Conservation (phyloP, 2,797 vertebrate genomes). For the Anguilla megastoma region DNA sequence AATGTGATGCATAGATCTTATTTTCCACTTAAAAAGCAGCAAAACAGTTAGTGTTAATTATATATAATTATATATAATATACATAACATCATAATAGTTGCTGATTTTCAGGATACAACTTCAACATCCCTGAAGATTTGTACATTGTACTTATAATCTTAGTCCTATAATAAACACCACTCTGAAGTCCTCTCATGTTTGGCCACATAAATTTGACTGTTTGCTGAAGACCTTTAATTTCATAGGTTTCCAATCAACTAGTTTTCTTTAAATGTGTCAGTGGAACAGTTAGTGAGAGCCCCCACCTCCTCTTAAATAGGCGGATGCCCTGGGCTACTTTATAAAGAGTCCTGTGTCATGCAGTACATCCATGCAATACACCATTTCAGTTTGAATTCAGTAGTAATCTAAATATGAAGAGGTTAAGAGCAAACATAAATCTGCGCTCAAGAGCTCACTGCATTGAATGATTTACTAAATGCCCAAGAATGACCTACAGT, state of each 20-base stretch:
- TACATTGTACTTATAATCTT: neutral
- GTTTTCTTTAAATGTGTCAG: neutral
- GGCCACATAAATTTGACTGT: neutral
- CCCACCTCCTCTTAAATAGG: neutral
- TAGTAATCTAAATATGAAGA: neutral
- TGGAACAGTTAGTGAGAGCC: neutral
- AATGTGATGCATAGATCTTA: neutral
- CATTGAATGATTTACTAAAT: neutral
- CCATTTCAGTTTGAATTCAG: neutral
- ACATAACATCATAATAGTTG: neutral
- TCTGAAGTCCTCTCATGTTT: neutral
- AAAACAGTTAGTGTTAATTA: neutral
- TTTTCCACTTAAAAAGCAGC: neutral
- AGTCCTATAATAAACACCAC: neutral
- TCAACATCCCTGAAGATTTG: neutral
- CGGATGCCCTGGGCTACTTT: neutral
- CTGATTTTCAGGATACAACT: neutral
- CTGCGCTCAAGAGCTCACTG: neutral
- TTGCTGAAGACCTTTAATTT: neutral
- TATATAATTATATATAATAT: neutral
- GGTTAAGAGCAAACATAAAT: neutral
- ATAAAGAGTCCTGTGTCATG: neutral
- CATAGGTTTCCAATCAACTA: neutral
- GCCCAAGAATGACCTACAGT: neutral
- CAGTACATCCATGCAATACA: neutral